phyloP scores from a whole-genome alignment of 30 jellyfish, hydroid and myxozoan species.

The Clytia hemisphaerica region DNA sequence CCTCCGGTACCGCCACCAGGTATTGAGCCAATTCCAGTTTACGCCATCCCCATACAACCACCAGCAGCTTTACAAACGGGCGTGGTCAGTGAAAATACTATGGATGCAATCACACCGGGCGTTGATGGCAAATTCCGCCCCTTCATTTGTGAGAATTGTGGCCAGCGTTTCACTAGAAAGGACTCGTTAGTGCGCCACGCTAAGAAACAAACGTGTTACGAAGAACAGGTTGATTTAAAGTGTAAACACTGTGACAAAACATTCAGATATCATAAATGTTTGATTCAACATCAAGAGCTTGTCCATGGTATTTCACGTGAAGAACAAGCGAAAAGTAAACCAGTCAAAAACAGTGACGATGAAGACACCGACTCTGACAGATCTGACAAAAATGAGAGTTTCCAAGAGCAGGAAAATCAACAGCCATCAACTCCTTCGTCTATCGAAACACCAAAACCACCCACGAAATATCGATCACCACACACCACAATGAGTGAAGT shows the following conservation, averaged over 20 bases:
- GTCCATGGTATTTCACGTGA: conserved; percentile 19
- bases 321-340: neutral
- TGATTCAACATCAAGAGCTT: conserved; percentile 33
- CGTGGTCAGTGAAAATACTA: neutral
- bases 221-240: conserved; percentile 26
- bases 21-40: no score
- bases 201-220: conserved; percentile 32
- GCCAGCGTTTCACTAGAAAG: conserved; percentile 34
- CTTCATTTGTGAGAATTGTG: conserved; percentile 34
- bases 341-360: conserved; percentile 19
- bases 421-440: no score
- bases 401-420: no score
- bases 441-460: no score
- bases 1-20: no score
- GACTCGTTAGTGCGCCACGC: conserved; percentile 43
- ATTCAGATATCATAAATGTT: conserved; percentile 36
- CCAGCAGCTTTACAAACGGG: no score
- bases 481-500: neutral
- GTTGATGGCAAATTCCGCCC: conserved; percentile 44
- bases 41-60: neutral
- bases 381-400: conserved; percentile 24
- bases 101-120: conserved; percentile 38
- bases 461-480: conserved; percentile 10
- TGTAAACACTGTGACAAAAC: conserved; percentile 35
- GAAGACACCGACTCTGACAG: conserved; percentile 19